These are phyloP conservation scores for Rhimphoctona megacephalus DNA, from an alignment of 2,888 invertebrate species.

Conservation along the genomic window DNA sequence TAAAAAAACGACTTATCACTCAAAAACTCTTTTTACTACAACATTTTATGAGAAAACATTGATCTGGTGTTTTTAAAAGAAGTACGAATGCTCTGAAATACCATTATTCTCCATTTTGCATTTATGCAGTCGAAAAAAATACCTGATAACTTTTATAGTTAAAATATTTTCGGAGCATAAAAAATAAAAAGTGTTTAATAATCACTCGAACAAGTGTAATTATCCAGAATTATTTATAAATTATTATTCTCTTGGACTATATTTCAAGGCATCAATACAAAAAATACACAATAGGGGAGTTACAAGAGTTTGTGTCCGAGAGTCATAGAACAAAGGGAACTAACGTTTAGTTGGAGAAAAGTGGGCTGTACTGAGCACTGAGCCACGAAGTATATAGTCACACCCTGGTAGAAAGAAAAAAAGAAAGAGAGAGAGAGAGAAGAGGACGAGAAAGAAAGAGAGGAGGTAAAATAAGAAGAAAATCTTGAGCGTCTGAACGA, in stretches of 20 bases:
- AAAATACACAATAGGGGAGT: neutral
- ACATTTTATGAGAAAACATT: neutral
- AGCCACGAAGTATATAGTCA: constrained; percentile 18
- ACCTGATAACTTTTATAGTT: neutral
- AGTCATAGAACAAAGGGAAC: constrained; percentile 35
- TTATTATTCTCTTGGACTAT: neutral
- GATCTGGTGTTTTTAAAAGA: neutral
- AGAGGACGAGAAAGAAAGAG: neutral
- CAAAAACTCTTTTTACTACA: neutral
- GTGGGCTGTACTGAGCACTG: constrained; percentile 10
- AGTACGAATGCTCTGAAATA: neutral
- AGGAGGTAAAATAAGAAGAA: constrained; percentile 18
- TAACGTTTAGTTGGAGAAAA: constrained; percentile 13
- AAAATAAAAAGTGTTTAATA: neutral
- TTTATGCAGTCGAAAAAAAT: neutral
- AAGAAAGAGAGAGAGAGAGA: constrained; percentile 21
- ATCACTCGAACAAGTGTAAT: neutral
- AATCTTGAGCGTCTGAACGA: constrained; percentile 44
- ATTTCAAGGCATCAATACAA: neutral
- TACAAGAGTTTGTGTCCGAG: constrained; percentile 11
- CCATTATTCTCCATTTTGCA: neutral
- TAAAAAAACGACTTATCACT: neutral
- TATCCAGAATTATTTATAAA: neutral
- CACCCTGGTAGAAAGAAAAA: constrained; percentile 8
- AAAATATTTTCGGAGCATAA: neutral